Base-by-base conservation (phyloP, 2,797 vertebrate species). In the Protonibea diacanthus region DNA sequence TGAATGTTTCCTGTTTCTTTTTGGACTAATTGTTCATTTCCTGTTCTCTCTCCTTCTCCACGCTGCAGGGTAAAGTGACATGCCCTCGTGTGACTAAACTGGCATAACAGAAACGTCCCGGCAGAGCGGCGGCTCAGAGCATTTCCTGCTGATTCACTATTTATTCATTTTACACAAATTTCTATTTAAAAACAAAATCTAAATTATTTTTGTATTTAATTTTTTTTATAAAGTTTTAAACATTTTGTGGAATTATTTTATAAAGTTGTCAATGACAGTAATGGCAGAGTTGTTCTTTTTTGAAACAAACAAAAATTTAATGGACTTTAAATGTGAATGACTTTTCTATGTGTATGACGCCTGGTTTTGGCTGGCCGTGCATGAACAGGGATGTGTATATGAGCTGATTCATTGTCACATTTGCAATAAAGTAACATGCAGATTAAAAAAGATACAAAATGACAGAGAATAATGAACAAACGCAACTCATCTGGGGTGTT, bases 151-250 rank as follows among this genome's bases (percentile, higher is more conserved):
- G 1, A 29, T 53, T 21, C 12, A 63, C 20, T 86, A 84, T 88
- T 90, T 89, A 85, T 89, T 80, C 3, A 3, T 69, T 80, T 79
- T 75, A 51, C 21, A 56, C 17, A 29, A 23, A 53, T 48, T 27
- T 75, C 20, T 78, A 79, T 82, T 82, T 85, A 74, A 68, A 29
- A 56, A 27, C 65, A n/a, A 56, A n/a, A 20, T 8, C 0, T 44
- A 44, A 70, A 0, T 72, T 82, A 83, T 88, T 61, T 85, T 89
- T 87, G 10, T 84, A 79, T 72, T 62, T 14, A 9, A 13, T 60
- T 53, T 38, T 53, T 38, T 17, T 23, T 6, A 56, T 10, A 1
- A 21, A 58, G 33, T 38, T 38, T 38, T 9, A 9, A 38, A 38
- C 33, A 11, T 60, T 62, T 20, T 58, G 15, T 53, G 55, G 17